These are phyloP conservation scores for Cosmorhoe ocellata DNA, from an alignment of 2,888 invertebrate species.

Conservation along the genomic window DNA sequence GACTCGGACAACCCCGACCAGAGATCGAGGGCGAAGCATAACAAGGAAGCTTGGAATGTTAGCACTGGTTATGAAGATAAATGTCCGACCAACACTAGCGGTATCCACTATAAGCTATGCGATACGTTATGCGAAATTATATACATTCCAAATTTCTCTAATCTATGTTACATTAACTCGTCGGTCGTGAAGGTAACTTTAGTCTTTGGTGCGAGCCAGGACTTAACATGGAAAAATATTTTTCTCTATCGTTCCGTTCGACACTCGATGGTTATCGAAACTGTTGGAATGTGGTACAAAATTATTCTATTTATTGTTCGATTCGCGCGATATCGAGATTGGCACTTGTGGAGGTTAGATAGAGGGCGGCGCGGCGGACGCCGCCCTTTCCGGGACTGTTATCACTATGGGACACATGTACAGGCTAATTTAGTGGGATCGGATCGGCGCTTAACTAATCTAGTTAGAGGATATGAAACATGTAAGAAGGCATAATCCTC, in stretches of 20 bases:
- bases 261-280: constrained; percentile 38
- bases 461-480: constrained; percentile 18
- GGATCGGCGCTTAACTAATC: constrained; percentile 39
- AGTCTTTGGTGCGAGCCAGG: constrained; percentile 79
- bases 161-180: constrained; percentile 70
- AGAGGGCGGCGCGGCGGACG: constrained; percentile 21
- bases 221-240: constrained; percentile 53
- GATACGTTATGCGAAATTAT: constrained; percentile 72
- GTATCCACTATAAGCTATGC: constrained; percentile 57
- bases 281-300: constrained; percentile 63
- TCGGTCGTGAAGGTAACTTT: constrained; percentile 77
- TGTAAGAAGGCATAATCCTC: constrained; percentile 2
- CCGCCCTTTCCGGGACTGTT: constrained; percentile 8
- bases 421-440: constrained; percentile 26
- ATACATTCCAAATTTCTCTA: constrained; percentile 69
- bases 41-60: constrained; percentile 73
- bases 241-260: constrained; percentile 26
- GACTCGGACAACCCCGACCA: constrained; percentile 25
- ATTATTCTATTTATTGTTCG: constrained; percentile 62
- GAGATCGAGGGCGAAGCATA: constrained; percentile 48
- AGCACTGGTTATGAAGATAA: constrained; percentile 38
- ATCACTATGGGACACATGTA: constrained; percentile 27
- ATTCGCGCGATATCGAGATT: constrained; percentile 53
- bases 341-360: constrained; percentile 71
- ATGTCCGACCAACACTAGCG: constrained; percentile 25